Evolutionary conservation across 2,113 vertebrate genomes (phyloP), one percentile per base, ranked within the genome.

Genomic region (Centrocercus urophasianus): DNA sequence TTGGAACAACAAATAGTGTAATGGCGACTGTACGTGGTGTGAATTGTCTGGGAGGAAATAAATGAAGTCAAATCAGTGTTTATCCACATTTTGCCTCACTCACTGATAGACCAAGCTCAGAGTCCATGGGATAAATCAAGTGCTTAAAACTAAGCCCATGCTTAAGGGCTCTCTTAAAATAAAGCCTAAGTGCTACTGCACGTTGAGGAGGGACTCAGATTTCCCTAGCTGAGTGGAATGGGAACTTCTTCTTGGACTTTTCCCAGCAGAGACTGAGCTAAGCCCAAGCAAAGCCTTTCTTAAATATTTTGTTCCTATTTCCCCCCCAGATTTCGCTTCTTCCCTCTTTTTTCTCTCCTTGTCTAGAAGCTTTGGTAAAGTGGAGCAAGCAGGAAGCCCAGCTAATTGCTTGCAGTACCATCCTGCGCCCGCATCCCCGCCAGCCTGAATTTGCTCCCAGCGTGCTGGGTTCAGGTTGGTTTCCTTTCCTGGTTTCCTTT

Each of bases 341-440:
- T 67, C 66, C 83, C 42, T 45, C 50, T 74, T 70, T 64, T 47
- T 56, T 74, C 66, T 63, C 32, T 54, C 78, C 25, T 70, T 34
- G 61, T 72, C 81, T 25, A 21, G 65, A 47, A 27, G 25, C 60
- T 86, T 88, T 28, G 77, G 70, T 76, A 84, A 82, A 88, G 71
- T 72, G 67, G 79, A 88, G 70, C 77, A 90, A 95, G 84, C 13
- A 14, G 65, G 88, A 77, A 11, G 17, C 2, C 28, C 14, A 1
- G 42, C 84, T 94, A 97, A 96, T 95, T 92, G 74, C 89, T 96
- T 43, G 77, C 96, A 97, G 96, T 1, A 1, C 86, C 54, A 48
- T 21, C 73, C 66, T 74, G 82, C 84, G 20, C 78, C 61, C 64
- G 1, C 72, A 14, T 52, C 42, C 16, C 17, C 57, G 59, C 57